These are phyloP conservation scores for Paratrypauchen microcephalus DNA, from an alignment of 2,797 vertebrate species.

Conservation along the genomic window DNA sequence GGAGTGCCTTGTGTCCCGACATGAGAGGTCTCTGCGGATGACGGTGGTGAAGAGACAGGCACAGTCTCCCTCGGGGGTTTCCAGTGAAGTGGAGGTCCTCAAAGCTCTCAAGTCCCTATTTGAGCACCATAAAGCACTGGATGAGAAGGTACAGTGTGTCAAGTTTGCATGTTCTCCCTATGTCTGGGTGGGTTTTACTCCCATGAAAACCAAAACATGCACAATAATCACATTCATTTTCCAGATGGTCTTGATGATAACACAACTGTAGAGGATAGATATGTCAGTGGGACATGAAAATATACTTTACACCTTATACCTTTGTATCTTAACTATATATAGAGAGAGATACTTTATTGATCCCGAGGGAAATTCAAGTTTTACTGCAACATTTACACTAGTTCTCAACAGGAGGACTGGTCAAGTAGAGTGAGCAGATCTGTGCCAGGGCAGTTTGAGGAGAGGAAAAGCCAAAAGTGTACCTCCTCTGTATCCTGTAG, in stretches of 20 bases:
- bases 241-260: neutral
- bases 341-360: no score
- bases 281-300: no score
- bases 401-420: no score
- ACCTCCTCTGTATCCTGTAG: no score
- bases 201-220: neutral
- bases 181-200: neutral
- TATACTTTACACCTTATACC: no score
- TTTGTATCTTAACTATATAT: no score
- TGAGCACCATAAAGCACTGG: conserved; percentile 98
- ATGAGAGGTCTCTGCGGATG: conserved; percentile 97
- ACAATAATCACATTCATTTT: neutral
- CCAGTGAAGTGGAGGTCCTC: conserved; percentile 98
- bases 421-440: no score
- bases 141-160: conserved; percentile 87
- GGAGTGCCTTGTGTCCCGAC: conserved; percentile 97
- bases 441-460: no score
- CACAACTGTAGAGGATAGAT: no score
- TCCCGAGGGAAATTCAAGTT: no score
- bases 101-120: conserved; percentile 99
- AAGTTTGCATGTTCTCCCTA: neutral
- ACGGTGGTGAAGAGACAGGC: conserved; percentile 98
- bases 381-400: no score
- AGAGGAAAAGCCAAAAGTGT: no score
- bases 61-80: conserved; percentile 97